phyloP scores from a whole-genome alignment of 2,888 invertebrate genomes.

The Drosophila neotestacea region DNA sequence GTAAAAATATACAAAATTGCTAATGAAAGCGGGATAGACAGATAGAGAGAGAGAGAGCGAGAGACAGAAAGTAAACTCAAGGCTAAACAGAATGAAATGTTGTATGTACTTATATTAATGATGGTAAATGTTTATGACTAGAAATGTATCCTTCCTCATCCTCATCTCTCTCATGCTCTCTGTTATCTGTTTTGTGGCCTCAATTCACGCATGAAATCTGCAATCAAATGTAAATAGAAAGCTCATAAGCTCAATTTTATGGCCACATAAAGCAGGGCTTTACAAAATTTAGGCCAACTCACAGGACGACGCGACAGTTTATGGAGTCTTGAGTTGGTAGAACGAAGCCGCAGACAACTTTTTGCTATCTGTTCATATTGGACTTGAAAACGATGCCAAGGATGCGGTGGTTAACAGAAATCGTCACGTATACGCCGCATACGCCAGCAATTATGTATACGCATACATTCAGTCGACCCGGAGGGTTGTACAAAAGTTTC shows the following conservation, averaged over 20 bases:
- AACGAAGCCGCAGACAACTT: background rate
- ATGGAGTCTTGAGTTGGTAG: conserved; percentile 1
- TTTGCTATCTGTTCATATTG: conserved; percentile 4
- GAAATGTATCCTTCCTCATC: background rate
- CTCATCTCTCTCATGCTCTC: background rate
- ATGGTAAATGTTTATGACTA: conserved; percentile 22
- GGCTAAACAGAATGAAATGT: conserved; percentile 15
- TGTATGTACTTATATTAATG: conserved; percentile 21
- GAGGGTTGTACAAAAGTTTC: conserved; percentile 34
- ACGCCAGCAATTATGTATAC: conserved; percentile 68
- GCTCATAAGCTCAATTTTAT: conserved; percentile 67
- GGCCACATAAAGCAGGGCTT: conserved; percentile 52
- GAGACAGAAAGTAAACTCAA: background rate
- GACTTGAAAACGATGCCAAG: conserved; percentile 61
- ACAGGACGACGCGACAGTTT: conserved; percentile 33
- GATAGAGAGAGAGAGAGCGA: background rate
- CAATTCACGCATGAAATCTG: conserved; percentile 61
- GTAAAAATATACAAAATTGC: conserved; percentile 15
- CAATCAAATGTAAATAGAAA: conserved; percentile 73
- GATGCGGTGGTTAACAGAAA: conserved; percentile 54
- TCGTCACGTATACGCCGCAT: conserved; percentile 76
- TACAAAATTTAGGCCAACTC: conserved; percentile 45
- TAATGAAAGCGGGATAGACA: background rate
- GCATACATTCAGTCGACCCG: background rate
- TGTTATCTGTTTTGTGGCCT: conserved; percentile 17